Percentiles rank a stretch among this genome's conserved stretches.
These are phyloP conservation scores for Himalopsyche kuldschensis DNA, from an alignment of 2,888 invertebrate species.

Conservation along the genomic window DNA sequence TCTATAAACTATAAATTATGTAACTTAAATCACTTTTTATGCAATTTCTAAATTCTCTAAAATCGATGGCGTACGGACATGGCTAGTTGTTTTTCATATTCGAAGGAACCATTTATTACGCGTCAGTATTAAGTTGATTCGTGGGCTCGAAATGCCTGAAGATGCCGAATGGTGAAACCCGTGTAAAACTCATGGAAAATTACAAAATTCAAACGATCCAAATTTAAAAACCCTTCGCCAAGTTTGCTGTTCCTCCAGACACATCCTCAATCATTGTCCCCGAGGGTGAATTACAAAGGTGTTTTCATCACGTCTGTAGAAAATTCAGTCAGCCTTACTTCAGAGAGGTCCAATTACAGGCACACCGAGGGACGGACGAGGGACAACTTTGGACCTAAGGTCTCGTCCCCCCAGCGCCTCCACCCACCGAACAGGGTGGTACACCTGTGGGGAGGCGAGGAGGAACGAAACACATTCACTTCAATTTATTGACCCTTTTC, in stretches of 20 bases:
- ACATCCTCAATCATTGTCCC: not conserved
- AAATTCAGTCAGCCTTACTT: constrained; percentile 1
- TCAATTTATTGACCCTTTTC: not conserved
- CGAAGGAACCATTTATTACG: no score
- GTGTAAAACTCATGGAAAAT: no score
- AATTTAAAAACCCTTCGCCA: not conserved
- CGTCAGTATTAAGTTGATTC: no score
- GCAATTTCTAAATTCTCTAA: no score
- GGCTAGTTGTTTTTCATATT: no score
- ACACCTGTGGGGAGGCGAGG: not conserved
- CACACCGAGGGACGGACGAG: not conserved
- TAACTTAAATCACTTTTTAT: no score
- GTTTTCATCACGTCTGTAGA: constrained; percentile 1
- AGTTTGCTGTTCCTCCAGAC: not conserved
- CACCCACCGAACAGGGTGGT: not conserved
- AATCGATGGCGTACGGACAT: no score
- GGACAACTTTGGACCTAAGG: not conserved
- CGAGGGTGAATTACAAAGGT: not conserved
- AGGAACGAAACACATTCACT: not conserved
- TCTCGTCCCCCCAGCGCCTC: not conserved
- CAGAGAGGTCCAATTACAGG: constrained; percentile 1
- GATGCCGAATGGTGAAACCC: no score
- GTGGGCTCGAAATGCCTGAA: no score
- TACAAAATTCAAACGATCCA: no score
- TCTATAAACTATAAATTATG: no score